These are phyloP conservation scores for Scomber japonicus DNA, from an alignment of 2,113 vertebrate genomes.

Conservation along the genomic window DNA sequence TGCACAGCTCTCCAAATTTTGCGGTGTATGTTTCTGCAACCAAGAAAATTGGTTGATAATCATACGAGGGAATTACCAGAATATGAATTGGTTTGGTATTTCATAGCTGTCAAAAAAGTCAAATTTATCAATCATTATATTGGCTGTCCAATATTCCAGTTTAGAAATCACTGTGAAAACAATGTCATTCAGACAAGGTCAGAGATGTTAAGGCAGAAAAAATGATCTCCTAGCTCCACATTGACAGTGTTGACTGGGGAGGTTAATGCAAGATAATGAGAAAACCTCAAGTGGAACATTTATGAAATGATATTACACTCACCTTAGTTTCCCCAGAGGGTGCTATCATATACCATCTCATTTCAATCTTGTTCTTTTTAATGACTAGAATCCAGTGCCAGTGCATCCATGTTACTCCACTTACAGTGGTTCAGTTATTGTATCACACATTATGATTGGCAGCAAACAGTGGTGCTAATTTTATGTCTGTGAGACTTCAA, in stretches of 20 bases:
- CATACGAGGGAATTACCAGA: neutral
- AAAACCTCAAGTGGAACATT: constrained; percentile 79
- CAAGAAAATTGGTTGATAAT: neutral
- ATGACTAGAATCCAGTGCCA: constrained; percentile 38
- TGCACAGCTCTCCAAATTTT: neutral
- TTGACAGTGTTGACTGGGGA: constrained; percentile 42
- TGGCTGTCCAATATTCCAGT: neutral
- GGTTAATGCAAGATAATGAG: constrained; percentile 78
- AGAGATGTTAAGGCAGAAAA: constrained; percentile 34
- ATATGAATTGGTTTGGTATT: neutral
- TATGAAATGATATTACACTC: constrained; percentile 68
- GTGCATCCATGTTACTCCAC: constrained; percentile 9
- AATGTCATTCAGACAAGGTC: constrained; percentile 35
- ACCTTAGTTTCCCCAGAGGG: constrained; percentile 60
- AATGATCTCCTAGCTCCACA: constrained; percentile 45
- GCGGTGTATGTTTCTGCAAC: neutral
- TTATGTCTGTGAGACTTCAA: constrained; percentile 6
- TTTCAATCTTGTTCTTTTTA: constrained; percentile 72
- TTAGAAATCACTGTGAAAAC: constrained; percentile 1
- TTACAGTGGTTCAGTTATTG: constrained; percentile 18
- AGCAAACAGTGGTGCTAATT: neutral
- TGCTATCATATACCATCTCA: constrained; percentile 61
- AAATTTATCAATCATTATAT: neutral
- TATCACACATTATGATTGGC: constrained; percentile 7
- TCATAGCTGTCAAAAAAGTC: neutral